Percentiles rank a stretch among this genome's conserved stretches.
These are phyloP conservation scores for Philotrypesis tridentata DNA, from an alignment of 1,140 invertebrate genomes.

Conservation along the genomic window DNA sequence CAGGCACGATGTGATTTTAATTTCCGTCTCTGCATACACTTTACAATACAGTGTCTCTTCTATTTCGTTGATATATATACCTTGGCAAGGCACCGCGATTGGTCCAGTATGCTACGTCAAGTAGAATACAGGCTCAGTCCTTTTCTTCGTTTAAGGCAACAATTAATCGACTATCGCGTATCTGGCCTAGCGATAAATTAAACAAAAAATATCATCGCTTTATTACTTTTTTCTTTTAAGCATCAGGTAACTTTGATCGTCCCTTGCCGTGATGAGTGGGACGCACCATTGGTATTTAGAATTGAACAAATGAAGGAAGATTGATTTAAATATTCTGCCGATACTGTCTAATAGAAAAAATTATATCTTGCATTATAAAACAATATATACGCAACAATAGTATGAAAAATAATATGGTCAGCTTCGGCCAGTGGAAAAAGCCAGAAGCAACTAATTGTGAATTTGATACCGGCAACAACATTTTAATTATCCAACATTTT, in stretches of 20 bases:
- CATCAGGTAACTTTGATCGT: constrained; percentile 46
- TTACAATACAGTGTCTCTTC: not conserved
- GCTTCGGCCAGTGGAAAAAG: not conserved
- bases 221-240: constrained; percentile 8
- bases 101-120: constrained; percentile 13
- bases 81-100: constrained; percentile 42
- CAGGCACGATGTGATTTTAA: constrained; percentile 48
- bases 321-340: not conserved
- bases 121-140: constrained; percentile 31
- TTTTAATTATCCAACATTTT: constrained; percentile 13
- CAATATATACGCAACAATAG: not conserved
- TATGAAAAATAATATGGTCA: not conserved
- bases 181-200: constrained; percentile 31
- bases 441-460: not conserved
- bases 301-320: constrained; percentile 12
- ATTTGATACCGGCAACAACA: not conserved
- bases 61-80: constrained; percentile 1
- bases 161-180: constrained; percentile 39
- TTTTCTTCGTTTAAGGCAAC: constrained; percentile 39
- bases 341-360: not conserved
- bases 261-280: constrained; percentile 24
- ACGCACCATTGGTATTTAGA: constrained; percentile 33
- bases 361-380: not conserved
- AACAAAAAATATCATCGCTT: constrained; percentile 31
- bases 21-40: not conserved